phyloP scores from a whole-genome alignment of 2,113 vertebrate species.

The Varanus salvator region DNA sequence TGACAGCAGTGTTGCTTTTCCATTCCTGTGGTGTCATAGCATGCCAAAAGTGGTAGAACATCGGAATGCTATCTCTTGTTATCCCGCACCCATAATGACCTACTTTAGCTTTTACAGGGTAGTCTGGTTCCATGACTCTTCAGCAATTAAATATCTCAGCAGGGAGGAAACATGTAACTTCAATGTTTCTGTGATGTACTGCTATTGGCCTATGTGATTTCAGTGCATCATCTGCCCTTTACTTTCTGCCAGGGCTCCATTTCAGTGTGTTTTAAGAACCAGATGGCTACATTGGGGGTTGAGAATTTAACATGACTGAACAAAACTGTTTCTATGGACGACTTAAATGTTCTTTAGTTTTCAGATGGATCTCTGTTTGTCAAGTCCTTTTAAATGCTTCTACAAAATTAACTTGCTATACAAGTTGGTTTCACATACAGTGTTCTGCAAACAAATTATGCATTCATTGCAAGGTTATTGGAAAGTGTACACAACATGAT shows the following conservation, averaged over 20 bases:
- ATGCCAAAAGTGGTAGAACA: neutral
- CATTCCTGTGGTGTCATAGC: neutral
- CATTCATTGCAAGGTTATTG: neutral
- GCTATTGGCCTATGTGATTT: neutral
- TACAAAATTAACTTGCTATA: neutral
- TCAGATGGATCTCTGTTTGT: constrained; percentile 67
- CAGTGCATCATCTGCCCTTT: neutral
- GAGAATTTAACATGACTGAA: neutral
- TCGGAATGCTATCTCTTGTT: neutral
- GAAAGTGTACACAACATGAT: neutral
- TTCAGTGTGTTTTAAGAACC: neutral
- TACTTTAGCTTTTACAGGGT: neutral
- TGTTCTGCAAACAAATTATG: neutral
- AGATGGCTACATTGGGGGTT: neutral
- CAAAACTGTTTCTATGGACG: neutral
- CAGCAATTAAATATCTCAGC: neutral
- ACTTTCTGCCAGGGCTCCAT: neutral
- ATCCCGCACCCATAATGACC: neutral
- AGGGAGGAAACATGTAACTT: neutral
- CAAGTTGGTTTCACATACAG: constrained; percentile 34
- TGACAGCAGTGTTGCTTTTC: neutral
- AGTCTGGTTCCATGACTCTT: no score
- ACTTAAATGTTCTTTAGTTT: constrained; percentile 26
- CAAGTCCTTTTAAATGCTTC: constrained; percentile 52
- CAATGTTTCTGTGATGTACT: neutral